Evolutionary conservation across 2,113 vertebrate species (phyloP).

Genomic region (Damaliscus lunatus): DNA sequence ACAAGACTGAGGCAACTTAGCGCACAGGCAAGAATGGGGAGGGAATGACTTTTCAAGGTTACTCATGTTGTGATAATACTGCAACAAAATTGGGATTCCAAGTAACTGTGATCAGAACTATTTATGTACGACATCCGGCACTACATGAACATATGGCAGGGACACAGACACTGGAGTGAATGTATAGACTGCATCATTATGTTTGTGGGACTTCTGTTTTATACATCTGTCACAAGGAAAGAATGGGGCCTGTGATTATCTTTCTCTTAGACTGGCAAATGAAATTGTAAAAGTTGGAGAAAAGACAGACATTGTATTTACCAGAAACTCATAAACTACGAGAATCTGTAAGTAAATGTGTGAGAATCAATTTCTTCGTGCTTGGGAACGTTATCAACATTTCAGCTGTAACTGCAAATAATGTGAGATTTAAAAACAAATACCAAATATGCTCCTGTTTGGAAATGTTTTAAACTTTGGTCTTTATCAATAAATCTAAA

Average conservation of each 20-base stretch:
- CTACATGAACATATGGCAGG: conserved; percentile 9
- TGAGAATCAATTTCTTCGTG: conserved; percentile 55
- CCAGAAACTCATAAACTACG: conserved; percentile 27
- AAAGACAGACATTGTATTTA: conserved; percentile 52
- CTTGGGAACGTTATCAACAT: conserved; percentile 29
- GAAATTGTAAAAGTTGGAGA: conserved; percentile 30
- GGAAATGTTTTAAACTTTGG: conserved; percentile 47
- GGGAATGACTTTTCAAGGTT: not conserved
- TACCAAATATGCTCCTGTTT: conserved; percentile 5
- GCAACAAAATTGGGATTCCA: not conserved
- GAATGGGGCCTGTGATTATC: conserved; percentile 49
- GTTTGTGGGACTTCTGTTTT: conserved; percentile 40
- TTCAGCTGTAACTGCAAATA: conserved; percentile 55
- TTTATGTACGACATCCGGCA: not conserved
- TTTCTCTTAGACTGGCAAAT: conserved; percentile 39
- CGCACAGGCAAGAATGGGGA: not conserved
- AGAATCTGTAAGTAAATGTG: conserved; percentile 59
- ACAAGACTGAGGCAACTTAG: not conserved
- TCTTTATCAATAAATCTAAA: conserved; percentile 44
- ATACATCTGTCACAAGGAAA: conserved; percentile 35
- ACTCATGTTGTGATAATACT: not conserved
- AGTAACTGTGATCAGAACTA: not conserved
- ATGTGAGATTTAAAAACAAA: conserved; percentile 55
- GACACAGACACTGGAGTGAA: not conserved
- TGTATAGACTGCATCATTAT: not conserved